Evolutionary conservation across 2,113 vertebrate genomes (phyloP), one percentile per base, ranked within the genome.

Genomic region (Lucifuga dentata): DNA sequence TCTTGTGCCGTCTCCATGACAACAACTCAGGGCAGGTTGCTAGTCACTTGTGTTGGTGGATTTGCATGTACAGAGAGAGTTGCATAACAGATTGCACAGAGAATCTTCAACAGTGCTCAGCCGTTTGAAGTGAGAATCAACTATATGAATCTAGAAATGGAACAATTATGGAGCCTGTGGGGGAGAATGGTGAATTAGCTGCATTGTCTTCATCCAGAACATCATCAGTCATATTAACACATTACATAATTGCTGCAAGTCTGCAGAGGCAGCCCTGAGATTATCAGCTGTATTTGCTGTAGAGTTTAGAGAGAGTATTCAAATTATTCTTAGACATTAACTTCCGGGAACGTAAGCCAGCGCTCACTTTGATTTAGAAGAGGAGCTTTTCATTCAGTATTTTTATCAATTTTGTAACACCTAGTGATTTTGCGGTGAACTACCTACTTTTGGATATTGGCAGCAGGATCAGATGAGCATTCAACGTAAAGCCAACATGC

Each of bases 21-120:
- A 40, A 88, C 81, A 17, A 71, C 68, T 79, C 51, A 0, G 45
- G 20, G 55, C 77, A 84, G 77, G 81, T 82, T 89, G 83, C 84
- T 72, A 81, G 88, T 84, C 60, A 63, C 67, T 81, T 70, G 86
- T 68, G 84, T 89, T 74, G 82, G 88, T 74, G 85, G 78, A 86
- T 90, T 89, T 91, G 89, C 88, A 89, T 90, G 80, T 79, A 68
- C 81, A 46, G 73, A 81, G 83, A 84, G 84, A 83, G 90, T 90
- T 91, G 72, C 88, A 77, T 90, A 90, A 90, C 84, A 41, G 62
- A 64, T 57, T n/a, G 81, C 68, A 58, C 62, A 67, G 29, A 78
- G 69, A 43, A 36, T 61, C 39, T 69, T 41, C 73, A 70, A 66
- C 73, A 29, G 62, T 15, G 59, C 64, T 70, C 5, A 12, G 65